Base-by-base conservation (phyloP, 2,113 vertebrate genomes). In the Bagarius yarrelli region DNA sequence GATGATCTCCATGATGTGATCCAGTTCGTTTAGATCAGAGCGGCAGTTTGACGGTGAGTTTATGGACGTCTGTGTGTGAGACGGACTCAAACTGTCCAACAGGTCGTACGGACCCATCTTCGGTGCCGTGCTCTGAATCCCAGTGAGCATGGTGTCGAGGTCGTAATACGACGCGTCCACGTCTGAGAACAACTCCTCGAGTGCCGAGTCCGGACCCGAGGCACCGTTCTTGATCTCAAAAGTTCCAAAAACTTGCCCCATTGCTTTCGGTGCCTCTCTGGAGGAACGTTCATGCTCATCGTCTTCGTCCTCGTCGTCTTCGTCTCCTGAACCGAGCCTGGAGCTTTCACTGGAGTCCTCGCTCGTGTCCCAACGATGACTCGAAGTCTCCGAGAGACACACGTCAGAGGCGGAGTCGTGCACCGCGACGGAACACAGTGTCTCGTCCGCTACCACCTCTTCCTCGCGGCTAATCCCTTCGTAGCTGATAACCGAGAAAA, bases 1-100 rank as follows among this genome's bases (percentile, higher is more conserved):
- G 80, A 99, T 95, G 88, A 99, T 98, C 92, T 97, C 97, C 89
- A 98, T 96, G 87, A 98, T 95, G 89, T 97, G 97, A 90, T 98
- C 98, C 86, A 97, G 95, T 92, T 99, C 97, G 0, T 96, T 96
- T 80, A 98, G 95, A 89, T 98, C 98, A 27, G 95, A 93, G 92
- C 96, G 96, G 91, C 96, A 99, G 88, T 89, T 92, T 32, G 95
- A 85, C 81, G 94, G 85, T 27, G 96, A 94, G 81, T 92, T 87
- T 25, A 96, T 82, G 36, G 95, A 60, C 0, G 95, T 78, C 0
- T 91, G 87, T 76, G 87, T 85, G n/a, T 94, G 93, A 30, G 93
- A 92, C 47, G 94, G 92, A 25, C 64, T 66, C 82, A 98, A 94
- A 11, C 93, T 93, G 87, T 98, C 95, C 21, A 98, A 91, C 82